Base-by-base conservation (phyloP, 2,113 vertebrate genomes). In the Tapirus terrestris region DNA sequence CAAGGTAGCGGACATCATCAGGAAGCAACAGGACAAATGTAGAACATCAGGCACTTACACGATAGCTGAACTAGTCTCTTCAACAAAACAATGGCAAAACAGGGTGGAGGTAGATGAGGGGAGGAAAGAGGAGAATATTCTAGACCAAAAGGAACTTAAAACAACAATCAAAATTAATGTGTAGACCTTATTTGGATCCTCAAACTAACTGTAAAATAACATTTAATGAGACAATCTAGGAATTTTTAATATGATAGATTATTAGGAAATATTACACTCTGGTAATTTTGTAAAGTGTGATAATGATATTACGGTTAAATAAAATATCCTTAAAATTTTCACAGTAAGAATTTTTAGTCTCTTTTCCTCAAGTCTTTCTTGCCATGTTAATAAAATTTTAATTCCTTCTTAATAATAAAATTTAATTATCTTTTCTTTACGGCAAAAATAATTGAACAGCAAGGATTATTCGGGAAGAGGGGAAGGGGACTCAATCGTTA, bases 341-440 rank as follows among this genome's bases (percentile, higher is more conserved):
- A 67, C 20, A 91, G 4, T 58, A 72, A 84, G n/a, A 70, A 68
- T 65, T 95, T 68, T 87, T 4, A 65, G 36, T 94, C 36, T 92
- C 72, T 85, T 96, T 92, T 89, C 70, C n/a, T 72, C 39, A 92
- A 80, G 31, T 5, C 36, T 94, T 94, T 70, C 51, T 61, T 61
- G 29, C 25, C 11, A 61, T 25, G 17, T 85, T 60, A 85, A 79
- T 39, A 70, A 77, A 88, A 90, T 79, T 97, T 86, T 87, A 91
- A 58, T 90, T 87, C 51, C 29, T 72, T 76, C n/a, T 88, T 43
- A 76, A 65, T 39, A 91, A 65, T 79, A 85, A 89, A 77, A 95
- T 48, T 27, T 63, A 91, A 68, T 72, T 88, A n/a, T 60, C 6
- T 51, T 92, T 94, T 77, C 33, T 63, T 84, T 56, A 70, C 76